Evolutionary conservation across 1,140 invertebrate species (phyloP), one percentile per base, ranked within the genome.

Genomic region (Lordiphosa mommai): DNA sequence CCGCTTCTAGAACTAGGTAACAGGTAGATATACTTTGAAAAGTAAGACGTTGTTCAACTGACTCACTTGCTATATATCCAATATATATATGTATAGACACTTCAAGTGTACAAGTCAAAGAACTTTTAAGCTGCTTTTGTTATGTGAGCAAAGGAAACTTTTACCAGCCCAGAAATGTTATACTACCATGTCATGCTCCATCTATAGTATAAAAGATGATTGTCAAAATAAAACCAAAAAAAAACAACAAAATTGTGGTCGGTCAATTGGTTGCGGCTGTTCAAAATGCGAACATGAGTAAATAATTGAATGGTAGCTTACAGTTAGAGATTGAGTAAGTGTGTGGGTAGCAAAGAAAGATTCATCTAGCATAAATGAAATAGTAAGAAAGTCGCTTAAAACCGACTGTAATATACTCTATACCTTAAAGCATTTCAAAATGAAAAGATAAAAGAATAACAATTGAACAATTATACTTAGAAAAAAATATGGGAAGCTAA

Each of bases 111-210:
- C n/a, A 67, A 82, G 74, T 80, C 74, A 80, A 80, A 67, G 66
- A 80, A 80, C 76, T 80, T 70, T 80, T 61, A 74, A 74, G 74
- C 71, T 59, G 76, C 46, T 79, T 76, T 67, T 32, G 40, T 61
- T 50, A 17, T 41, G 37, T 27, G 30, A 34, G 0, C 56, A 34
- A 9, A 53, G 49, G 20, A 48, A 68, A 77, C 67, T 79, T 72
- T 77, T 72, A 73, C 70, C 74, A 61, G 34, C 34, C 47, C 32
- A 51, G 29, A 51, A 61, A 50, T 49, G 46, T 34, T 13, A 8
- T 16, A 17, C 12, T 63, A 47, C 20, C 73, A 56, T 82, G 76
- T 79, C 74, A 79, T 70, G 70, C 59, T 41, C 53, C 59, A 66
- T 68, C 55, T 47, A 70, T 51, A 33, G 8, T n/a, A 61, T 70